Conservation (phyloP, 2,797 vertebrate species). For the Vespertilio murinus region DNA sequence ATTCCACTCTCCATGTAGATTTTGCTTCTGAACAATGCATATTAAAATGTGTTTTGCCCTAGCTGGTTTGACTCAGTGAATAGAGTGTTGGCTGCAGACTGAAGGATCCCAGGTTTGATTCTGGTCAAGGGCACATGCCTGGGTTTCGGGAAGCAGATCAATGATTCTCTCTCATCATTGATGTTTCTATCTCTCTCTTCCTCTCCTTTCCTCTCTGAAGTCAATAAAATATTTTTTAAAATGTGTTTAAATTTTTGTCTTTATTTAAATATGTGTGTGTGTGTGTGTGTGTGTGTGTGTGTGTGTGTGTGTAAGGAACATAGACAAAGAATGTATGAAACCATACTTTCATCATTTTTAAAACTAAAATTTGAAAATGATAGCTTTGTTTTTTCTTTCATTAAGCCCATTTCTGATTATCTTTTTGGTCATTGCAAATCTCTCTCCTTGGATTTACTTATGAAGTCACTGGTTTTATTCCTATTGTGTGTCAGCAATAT, state of each 20-base stretch:
- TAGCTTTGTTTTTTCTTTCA: background rate
- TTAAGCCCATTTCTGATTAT: background rate
- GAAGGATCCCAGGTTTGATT: too few species aligned
- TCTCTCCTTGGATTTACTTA: background rate
- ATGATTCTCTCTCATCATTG: too few species aligned
- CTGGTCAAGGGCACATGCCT: too few species aligned
- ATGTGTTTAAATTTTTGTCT: conserved; percentile 25
- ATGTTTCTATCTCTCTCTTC: too few species aligned
- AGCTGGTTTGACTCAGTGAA: too few species aligned
- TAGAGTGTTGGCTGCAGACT: too few species aligned
- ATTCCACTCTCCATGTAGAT: background rate
- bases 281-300: too few species aligned
- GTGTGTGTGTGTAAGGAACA: too few species aligned
- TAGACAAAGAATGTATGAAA: background rate
- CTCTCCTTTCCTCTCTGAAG: too few species aligned
- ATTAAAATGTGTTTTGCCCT: conserved; percentile 2
- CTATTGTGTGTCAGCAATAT: background rate
- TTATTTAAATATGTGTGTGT: conserved; percentile 44
- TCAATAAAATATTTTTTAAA: background rate
- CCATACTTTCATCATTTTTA: background rate
- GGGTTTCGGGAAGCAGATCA: too few species aligned
- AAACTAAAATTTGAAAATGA: conserved; percentile 23
- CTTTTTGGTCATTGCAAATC: background rate
- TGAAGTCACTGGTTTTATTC: background rate
- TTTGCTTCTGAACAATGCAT: conserved; percentile 6